phyloP scores from a whole-genome alignment of 2,888 invertebrate genomes.

The Eupithecia abbreviata region DNA sequence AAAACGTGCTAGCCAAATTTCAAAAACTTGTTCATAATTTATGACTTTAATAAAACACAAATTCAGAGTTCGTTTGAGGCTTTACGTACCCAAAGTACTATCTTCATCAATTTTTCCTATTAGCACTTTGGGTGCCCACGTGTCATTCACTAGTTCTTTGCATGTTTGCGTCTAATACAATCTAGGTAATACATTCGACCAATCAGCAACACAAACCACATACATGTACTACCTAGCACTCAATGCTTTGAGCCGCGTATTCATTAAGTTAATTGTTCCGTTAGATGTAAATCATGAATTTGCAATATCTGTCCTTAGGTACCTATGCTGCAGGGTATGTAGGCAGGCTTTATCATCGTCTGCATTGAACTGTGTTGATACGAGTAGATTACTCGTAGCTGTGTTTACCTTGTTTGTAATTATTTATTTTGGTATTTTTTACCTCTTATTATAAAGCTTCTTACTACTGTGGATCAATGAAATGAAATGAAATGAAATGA shows the following conservation, averaged over 20 bases:
- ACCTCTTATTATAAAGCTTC: background rate
- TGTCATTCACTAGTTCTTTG: background rate
- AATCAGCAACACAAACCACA: constrained; percentile 10
- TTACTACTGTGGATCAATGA: too few species aligned
- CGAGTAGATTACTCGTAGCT: background rate
- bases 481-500: too few species aligned
- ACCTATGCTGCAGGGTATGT: constrained; percentile 14
- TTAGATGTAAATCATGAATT: constrained; percentile 57
- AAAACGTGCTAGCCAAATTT: too few species aligned
- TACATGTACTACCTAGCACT: constrained; percentile 13
- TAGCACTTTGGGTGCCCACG: too few species aligned
- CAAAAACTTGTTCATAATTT: too few species aligned
- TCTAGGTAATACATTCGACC: background rate
- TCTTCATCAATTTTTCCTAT: too few species aligned
- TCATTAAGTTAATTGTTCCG: constrained; percentile 69
- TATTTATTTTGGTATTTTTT: background rate
- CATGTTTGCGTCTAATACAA: background rate
- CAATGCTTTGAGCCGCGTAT: constrained; percentile 53
- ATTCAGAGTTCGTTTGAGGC: too few species aligned
- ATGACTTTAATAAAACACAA: too few species aligned
- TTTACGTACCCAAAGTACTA: too few species aligned
- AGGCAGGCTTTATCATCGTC: background rate
- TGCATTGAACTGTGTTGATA: background rate
- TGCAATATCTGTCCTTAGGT: constrained; percentile 33
- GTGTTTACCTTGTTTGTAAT: background rate